Conservation (phyloP, 2,113 vertebrate species). For the Condylura cristata region DNA sequence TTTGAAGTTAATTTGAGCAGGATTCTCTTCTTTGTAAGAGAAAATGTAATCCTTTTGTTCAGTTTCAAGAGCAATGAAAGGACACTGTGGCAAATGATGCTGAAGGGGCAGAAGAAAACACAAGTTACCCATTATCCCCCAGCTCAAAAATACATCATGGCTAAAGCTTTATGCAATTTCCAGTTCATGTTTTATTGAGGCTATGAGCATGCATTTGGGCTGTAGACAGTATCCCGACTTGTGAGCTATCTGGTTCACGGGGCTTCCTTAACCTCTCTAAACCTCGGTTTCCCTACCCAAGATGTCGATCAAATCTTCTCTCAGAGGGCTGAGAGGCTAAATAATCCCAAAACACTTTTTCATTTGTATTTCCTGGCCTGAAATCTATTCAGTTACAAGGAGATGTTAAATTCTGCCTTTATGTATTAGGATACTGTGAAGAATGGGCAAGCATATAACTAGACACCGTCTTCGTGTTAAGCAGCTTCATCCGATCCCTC, state of each 20-base stretch:
- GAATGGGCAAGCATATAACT: neutral
- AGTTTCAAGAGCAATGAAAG: neutral
- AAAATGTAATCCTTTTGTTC: neutral
- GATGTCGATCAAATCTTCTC: neutral
- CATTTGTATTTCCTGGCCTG: neutral
- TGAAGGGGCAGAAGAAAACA: conserved; percentile 11
- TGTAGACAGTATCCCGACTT: neutral
- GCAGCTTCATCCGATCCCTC: no score
- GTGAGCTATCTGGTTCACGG: rapidly evolving
- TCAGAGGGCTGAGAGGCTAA: neutral
- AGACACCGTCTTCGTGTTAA: neutral
- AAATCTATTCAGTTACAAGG: neutral
- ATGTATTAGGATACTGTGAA: neutral
- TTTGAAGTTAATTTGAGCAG: neutral
- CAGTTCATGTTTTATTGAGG: neutral
- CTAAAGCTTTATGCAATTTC: neutral
- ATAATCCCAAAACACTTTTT: neutral
- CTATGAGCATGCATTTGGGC: neutral
- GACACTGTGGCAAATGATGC: neutral
- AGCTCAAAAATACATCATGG: neutral
- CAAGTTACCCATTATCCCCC: neutral
- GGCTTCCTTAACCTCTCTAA: neutral
- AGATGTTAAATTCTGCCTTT: neutral
- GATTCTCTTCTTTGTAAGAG: neutral
- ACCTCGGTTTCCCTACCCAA: neutral